Evolutionary conservation across 2,888 invertebrate genomes (phyloP), one percentile per base, ranked within the genome.

Genomic region (Strigamia crassipes): DNA sequence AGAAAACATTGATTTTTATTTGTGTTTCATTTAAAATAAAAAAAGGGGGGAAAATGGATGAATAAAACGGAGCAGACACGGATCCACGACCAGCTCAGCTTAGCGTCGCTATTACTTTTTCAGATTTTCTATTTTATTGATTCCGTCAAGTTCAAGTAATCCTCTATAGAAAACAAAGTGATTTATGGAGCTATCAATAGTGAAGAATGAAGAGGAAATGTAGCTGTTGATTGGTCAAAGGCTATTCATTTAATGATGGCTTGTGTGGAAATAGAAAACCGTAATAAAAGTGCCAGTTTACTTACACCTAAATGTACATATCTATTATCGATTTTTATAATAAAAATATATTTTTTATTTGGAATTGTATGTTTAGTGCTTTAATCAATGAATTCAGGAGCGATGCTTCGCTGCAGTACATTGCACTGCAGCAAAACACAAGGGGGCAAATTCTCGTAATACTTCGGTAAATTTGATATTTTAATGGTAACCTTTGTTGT

Each of bases 61-160:
- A 66, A 66, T 66, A 66, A 66, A 66, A 66, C 51, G 51, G n/a
- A 51, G 18, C n/a, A n/a, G 51, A 51, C 51, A 51, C 51, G 6
- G 51, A 51, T 51, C 51, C 51, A 51, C 8, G 51, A 51, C 18
- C 51, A 18, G 13, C 27, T 23, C 3, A 23, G 31, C 66, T 31
- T 66, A 27, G 5, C 66, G 23, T 66, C 27, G 23, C 31, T 66
- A 66, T 66, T 66, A 66, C 66, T 23, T 66, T 15, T 66, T n/a
- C n/a, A n/a, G 66, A 66, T 51, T 66, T 66, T 31, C 27, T 31
- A 66, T 27, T 66, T 66, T 66, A 66, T 66, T 66, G 66, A 66
- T 66, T 66, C 13, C 27, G 10, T 27, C 66, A 27, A 66, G 66
- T 66, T 9, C 23, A 66, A 66, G 66, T 66, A 66, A 66, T 66